Base-by-base conservation (phyloP, 2,113 vertebrate genomes). In the Oryzias javanicus region DNA sequence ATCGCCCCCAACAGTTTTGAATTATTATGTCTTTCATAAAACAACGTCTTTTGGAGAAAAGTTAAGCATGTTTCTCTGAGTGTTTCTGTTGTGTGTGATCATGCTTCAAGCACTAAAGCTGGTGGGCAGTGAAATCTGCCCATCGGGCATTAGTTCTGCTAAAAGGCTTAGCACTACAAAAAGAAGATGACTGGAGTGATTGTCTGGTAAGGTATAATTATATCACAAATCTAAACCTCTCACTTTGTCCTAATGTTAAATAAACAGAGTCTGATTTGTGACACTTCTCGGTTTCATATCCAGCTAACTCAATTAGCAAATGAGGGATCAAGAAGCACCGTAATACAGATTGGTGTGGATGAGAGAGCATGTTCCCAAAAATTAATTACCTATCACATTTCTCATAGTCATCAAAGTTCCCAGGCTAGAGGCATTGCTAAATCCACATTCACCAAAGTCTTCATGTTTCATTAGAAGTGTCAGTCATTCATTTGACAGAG, bases 231-330 rank as follows among this genome's bases (percentile, higher is more conserved):
- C 85, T 86, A 89, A 91, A 79, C 84, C 81, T 63, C 79, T 74
- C 27, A 14, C 79, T 79, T 64, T 19, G 6, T 75, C 53, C 74
- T 89, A 85, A 91, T 86, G 76, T 74, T 79, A 88, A 81, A 87
- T 86, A 90, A 92, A 90, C 88, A 89, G 49, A 62, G 66, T 72
- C 74, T 70, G 62, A 85, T 88, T 80, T 76, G 62, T 72, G 71
- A 78, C 78, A 85, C 81, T 72, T 89, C 89, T 93, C 90, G 82
- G 79, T 82, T 91, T 91, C 66, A 18, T 80, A 81, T 83, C 84
- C 73, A 18, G 76, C 65, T 90, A 91, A 92, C 82, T 88, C 71
- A 85, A 90, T 92, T 90, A 92, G 79, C 72, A 82, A 86, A 86
- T 55, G 55, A 64, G 70, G 80, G 83, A 78, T 91, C 72, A 79